These are phyloP conservation scores for Meleagris gallopavo DNA, from an alignment of 2,113 vertebrate genomes.

Conservation along the genomic window DNA sequence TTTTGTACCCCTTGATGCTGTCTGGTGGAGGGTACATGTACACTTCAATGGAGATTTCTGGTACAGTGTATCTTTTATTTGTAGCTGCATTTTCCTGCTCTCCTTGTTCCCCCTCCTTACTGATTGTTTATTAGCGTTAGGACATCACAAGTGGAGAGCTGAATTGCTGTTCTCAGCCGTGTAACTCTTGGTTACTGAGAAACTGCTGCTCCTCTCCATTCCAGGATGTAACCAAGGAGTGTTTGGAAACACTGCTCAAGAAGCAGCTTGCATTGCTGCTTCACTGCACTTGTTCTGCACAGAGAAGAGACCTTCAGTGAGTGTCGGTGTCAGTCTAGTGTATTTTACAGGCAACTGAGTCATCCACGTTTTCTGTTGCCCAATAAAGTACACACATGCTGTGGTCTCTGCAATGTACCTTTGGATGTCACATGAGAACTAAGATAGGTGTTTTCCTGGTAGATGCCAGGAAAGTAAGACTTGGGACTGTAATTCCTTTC, in stretches of 20 bases:
- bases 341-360: background rate
- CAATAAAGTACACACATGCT: background rate
- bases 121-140: background rate
- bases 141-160: background rate
- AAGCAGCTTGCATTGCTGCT: background rate
- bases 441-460: background rate
- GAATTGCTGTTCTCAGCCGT: rapidly evolving
- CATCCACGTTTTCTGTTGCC: background rate
- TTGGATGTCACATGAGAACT: background rate
- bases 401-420: background rate
- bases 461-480: background rate
- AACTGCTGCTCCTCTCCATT: background rate
- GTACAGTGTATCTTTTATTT: background rate
- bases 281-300: rapidly evolving
- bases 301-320: background rate
- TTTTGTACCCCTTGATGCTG: background rate
- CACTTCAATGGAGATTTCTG: background rate
- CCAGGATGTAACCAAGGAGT: background rate
- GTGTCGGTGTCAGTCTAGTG: rapidly evolving
- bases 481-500: background rate
- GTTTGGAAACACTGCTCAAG: background rate
- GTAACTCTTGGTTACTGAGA: background rate
- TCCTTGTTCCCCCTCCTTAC: background rate
- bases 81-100: background rate
- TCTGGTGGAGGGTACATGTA: background rate